Evolutionary conservation across 2,888 invertebrate species (phyloP).

Genomic region (Mechanitis mazaeus): DNA sequence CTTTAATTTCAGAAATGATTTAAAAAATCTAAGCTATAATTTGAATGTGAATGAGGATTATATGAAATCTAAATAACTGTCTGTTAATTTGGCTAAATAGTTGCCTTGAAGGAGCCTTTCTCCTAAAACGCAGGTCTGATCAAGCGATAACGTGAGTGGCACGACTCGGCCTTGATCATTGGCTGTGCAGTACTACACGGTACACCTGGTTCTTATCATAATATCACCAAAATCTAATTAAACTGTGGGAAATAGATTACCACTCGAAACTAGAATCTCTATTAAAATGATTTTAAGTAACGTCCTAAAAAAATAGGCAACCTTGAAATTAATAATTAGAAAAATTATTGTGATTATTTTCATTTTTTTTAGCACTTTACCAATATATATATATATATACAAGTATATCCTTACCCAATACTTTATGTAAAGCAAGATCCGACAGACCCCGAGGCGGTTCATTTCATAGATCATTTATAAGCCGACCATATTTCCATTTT

Average conservation of each 20-base stretch:
- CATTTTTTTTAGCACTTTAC: too few species aligned
- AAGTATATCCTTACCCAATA: neutral
- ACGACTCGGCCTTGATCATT: slow-evolving; percentile 34
- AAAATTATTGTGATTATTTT: neutral
- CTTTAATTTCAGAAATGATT: too few species aligned
- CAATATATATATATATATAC: too few species aligned
- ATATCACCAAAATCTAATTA: neutral
- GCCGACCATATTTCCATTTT: slow-evolving; percentile 10
- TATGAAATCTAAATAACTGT: slow-evolving; percentile 9
- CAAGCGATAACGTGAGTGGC: slow-evolving; percentile 30
- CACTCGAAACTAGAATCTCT: neutral
- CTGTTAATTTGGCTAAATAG: slow-evolving; percentile 20
- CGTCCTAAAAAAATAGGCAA: too few species aligned
- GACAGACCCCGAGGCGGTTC: slow-evolving; percentile 4
- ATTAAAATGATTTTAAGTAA: neutral
- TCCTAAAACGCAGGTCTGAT: slow-evolving; percentile 30
- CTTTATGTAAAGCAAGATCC: neutral
- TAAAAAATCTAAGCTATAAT: neutral
- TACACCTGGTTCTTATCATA: slow-evolving; percentile 3
- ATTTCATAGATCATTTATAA: slow-evolving; percentile 17
- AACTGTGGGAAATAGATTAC: neutral
- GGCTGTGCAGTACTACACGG: slow-evolving; percentile 6
- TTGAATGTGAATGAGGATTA: neutral
- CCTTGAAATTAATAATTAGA: too few species aligned
- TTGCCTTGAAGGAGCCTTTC: slow-evolving; percentile 33